Evolutionary conservation across 92 coral and sea anemone genomes (phyloP), one percentile per base, ranked within the genome.

Genomic region (Scolanthus callimorphus): DNA sequence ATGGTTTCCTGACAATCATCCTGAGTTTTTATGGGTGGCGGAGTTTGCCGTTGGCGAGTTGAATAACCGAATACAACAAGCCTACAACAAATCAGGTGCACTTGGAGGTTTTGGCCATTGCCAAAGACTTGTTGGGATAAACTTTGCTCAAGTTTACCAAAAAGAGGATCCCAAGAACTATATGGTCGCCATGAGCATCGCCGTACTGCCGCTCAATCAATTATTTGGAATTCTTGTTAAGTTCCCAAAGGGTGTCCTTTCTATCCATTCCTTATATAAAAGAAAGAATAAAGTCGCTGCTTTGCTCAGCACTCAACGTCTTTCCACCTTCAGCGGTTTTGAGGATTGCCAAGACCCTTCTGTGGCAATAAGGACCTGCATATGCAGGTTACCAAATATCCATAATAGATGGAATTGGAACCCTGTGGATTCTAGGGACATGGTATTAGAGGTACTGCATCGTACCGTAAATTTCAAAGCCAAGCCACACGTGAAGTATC

Each of bases 11-110:
- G 88, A 82, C 63, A 78, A 91, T 55, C 63, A 80, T 28, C 70
- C 70, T 8, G 79, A 51, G 10, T 91, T 91, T 53, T 52, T 67
- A 2, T 82, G 81, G 81, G 65, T 86, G 25, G 97, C 97, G 4
- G 95, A 91, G 49, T 82, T 82, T 37, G 97, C 82, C 25, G 78
- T 88, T 24, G 97, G 95, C 10, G 51, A 37, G 11, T 65, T 91
- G 19, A 91, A 91, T 47, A 91, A 91, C 41, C 49, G 76, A 27
- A n/a, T n/a, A n/a, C n/a, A n/a, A n/a, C n/a, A n/a, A n/a, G n/a
- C n/a, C n/a, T n/a, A n/a, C n/a, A n/a, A 91, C 86, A 21, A 90
- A 81, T 24, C 53, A 62, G 17, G 81, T 63, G 11, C 79, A 60
- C 50, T 20, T 71, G 11, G 24, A 24, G 10, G n/a, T n/a, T n/a